Evolutionary conservation across 2,888 invertebrate species (phyloP).

Genomic region (Drosophila tripunctata): DNA sequence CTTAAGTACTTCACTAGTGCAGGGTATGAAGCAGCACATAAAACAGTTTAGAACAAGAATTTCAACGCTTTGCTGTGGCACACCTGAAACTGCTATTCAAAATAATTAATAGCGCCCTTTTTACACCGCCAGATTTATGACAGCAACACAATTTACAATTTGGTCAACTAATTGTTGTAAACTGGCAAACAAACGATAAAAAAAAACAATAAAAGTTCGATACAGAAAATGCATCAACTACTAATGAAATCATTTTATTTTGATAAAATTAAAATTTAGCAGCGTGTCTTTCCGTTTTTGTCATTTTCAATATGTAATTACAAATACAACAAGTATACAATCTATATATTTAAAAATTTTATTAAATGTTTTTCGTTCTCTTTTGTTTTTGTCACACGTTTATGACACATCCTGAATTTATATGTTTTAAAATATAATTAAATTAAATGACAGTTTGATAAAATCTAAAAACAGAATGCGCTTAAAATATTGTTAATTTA

Average conservation of each 20-base stretch:
- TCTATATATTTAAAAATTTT: constrained; percentile 33
- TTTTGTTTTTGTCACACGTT: constrained; percentile 21
- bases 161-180: constrained; percentile 42
- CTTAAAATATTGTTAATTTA: constrained; percentile 21
- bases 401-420: constrained; percentile 41
- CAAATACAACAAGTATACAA: constrained; percentile 1
- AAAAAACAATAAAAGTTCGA: constrained; percentile 14
- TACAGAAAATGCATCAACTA: constrained; percentile 15
- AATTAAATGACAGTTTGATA: constrained; percentile 39
- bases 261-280: constrained; percentile 17
- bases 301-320: constrained; percentile 27
- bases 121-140: constrained; percentile 59
- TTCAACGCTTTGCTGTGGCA: constrained; percentile 33
- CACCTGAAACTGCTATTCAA: constrained; percentile 58
- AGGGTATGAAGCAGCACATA: constrained; percentile 33
- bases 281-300: constrained; percentile 45
- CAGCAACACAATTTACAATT: constrained; percentile 47
- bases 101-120: constrained; percentile 59
- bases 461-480: constrained; percentile 20
- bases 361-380: constrained; percentile 31
- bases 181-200: background rate
- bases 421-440: constrained; percentile 50
- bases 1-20: background rate
- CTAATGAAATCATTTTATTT: constrained; percentile 5
- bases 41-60: constrained; percentile 40